phyloP scores from a whole-genome alignment of 2,888 invertebrate genomes.

The Machimus rusticus region DNA sequence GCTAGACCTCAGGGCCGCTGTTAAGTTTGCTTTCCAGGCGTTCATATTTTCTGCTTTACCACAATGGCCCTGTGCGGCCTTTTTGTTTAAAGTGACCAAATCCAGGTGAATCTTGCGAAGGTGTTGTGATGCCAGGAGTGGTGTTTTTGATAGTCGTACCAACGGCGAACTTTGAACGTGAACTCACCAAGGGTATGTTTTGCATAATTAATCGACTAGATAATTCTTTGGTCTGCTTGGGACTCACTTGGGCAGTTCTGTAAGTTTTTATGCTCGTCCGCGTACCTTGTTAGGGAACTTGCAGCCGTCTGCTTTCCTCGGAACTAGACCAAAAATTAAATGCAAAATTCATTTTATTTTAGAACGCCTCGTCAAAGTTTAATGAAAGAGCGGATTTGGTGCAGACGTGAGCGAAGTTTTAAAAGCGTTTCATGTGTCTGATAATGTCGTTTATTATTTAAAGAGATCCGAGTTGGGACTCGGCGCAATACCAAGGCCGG shows the following conservation, averaged over 20 bases:
- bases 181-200: slow-evolving; percentile 60
- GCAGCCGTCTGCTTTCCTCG: neutral
- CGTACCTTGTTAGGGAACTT: neutral
- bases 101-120: neutral
- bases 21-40: neutral
- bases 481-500: neutral
- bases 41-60: neutral
- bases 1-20: neutral
- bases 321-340: neutral
- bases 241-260: neutral
- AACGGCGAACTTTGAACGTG: slow-evolving; percentile 72
- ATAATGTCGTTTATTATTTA: slow-evolving; percentile 20
- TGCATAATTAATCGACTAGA: slow-evolving; percentile 30
- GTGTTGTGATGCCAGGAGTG: slow-evolving; percentile 68
- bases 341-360: slow-evolving; percentile 14
- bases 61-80: slow-evolving; percentile 12
- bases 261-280: neutral
- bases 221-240: neutral
- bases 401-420: slow-evolving; percentile 17
- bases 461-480: neutral
- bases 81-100: slow-evolving; percentile 12
- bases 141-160: slow-evolving; percentile 75
- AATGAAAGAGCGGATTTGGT: slow-evolving; percentile 21
- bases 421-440: neutral
- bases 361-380: slow-evolving; percentile 5